A percentile compares a stretch with the other conserved stretches of the same genome.
These are phyloP conservation scores for Lemur catta DNA, from an alignment of 2,797 vertebrate species.

Conservation along the genomic window DNA sequence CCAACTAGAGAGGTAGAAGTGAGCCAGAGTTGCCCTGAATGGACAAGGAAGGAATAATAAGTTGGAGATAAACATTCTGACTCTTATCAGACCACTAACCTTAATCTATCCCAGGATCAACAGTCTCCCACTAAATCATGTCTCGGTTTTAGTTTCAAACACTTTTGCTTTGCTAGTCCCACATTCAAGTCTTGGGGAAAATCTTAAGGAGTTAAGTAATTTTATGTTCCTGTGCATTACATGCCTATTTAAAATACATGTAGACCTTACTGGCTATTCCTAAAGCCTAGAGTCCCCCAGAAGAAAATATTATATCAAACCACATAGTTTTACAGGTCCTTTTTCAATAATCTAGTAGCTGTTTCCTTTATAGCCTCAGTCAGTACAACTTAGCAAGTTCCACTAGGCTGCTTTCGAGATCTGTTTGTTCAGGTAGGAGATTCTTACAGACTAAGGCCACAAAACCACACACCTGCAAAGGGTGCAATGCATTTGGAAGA, in stretches of 20 bases:
- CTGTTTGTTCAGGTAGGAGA: neutral
- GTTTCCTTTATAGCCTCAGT: neutral
- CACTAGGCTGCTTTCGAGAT: neutral
- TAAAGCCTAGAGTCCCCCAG: neutral
- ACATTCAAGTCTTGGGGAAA: neutral
- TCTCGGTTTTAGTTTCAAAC: neutral
- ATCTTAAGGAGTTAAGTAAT: neutral
- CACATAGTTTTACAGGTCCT: neutral
- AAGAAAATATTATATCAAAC: neutral
- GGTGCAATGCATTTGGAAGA: neutral
- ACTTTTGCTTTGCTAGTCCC: neutral
- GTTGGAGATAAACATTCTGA: neutral
- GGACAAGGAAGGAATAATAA: neutral
- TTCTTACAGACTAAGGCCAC: neutral
- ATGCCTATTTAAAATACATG: neutral
- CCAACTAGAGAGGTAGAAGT: neutral
- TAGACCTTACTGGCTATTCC: neutral
- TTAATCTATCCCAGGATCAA: neutral
- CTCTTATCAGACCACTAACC: neutral
- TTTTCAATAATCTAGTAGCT: neutral
- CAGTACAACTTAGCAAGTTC: neutral
- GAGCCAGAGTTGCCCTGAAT: neutral
- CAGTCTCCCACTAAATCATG: neutral
- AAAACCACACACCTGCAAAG: neutral
- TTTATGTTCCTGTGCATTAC: neutral